Conservation (phyloP, 1,140 invertebrate species). For the Meloidogyne exigua region DNA sequence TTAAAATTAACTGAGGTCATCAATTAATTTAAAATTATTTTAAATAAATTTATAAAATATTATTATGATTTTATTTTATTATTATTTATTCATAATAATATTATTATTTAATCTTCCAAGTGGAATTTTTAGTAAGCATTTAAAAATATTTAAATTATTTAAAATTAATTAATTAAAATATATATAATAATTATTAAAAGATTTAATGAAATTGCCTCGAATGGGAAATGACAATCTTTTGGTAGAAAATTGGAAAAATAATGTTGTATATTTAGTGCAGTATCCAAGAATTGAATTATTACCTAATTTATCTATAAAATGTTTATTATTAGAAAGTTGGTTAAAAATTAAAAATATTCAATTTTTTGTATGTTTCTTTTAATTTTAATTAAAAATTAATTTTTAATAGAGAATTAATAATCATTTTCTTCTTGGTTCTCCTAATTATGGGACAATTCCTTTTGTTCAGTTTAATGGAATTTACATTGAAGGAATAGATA, state of each 20-base stretch:
- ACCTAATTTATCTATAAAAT: neutral
- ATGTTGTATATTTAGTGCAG: neutral
- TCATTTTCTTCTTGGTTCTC: neutral
- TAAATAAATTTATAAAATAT: no score
- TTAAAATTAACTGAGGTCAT: no score
- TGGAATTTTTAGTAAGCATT: no score
- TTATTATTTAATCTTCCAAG: no score
- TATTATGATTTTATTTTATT: no score
- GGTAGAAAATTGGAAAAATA: neutral
- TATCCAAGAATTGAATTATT: neutral
- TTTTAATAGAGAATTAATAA: neutral
- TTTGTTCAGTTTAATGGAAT: slow-evolving; percentile 5
- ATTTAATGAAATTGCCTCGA: neutral
- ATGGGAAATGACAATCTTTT: neutral
- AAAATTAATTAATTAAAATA: no score
- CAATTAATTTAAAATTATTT: no score
- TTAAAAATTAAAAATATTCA: slow-evolving; percentile 6
- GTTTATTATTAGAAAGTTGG: neutral
- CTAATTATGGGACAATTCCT: neutral
- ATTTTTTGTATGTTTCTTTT: neutral
- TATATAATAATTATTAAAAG: neutral
- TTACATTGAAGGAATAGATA: neutral
- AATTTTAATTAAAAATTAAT: neutral
- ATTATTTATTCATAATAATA: no score
- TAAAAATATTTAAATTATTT: no score